Evolutionary conservation across 2,888 invertebrate species (phyloP), one percentile per base, ranked within the genome.

Genomic region (Camponotus fellah): DNA sequence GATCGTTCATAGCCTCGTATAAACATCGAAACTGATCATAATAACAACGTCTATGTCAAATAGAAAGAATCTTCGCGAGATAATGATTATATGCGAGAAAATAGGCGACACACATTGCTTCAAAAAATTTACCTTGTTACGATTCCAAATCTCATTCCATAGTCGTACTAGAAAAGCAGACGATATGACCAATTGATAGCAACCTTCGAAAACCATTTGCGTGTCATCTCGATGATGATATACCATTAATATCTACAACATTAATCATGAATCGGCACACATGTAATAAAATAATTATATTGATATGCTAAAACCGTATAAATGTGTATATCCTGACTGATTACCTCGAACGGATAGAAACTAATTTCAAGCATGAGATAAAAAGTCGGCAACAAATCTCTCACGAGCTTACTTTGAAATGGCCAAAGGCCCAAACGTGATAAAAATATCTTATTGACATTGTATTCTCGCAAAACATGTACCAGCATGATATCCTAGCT

Each of bases 141-240:
- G 53, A 40, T 77, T 77, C 68, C 77, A 77, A 53, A 77, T 5
- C n/a, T 66, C 53, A 14, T 68, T 68, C 40, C 37, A 40, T 2
- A 77, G 5, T 0, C 53, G 66, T 40, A 14, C 53, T 53, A 68
- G 17, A 43, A 56, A 77, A 5, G 68, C 37, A 12, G 8, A 14
- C 10, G 56, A 14, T 32, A 77, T 12, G 40, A 77, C 68, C 8
- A 77, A 12, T n/a, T 58, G n/a, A 32, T 76, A 76, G 75, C 49
- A 77, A 53, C 26, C 8, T 26, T 77, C 68, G 17, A 77, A 68
- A n/a, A 77, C 12, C 14, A 68, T 77, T 68, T 68, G 53, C 9
- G 40, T 26, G 26, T 77, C 26, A 17, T 77, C 40, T 14, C 40
- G n/a, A 40, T 77, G 53, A 66, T 66, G n/a, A 5, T 66, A 32